Base-by-base conservation (phyloP, 2,888 invertebrate genomes). In the Digitonthophagus gazella region DNA sequence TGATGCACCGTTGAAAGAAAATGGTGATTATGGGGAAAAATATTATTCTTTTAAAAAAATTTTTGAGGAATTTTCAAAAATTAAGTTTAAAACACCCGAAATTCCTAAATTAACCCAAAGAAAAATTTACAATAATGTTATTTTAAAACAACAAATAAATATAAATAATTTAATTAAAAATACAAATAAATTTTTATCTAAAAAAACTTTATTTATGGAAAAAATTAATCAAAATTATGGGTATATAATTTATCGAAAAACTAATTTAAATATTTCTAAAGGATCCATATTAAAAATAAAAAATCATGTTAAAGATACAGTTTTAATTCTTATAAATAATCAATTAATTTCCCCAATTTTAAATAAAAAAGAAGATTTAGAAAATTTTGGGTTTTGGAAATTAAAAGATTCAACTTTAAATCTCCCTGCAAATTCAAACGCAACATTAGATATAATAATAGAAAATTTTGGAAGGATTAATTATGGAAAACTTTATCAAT, bases 381-480 rank as follows among this genome's bases (percentile, higher is more conserved):
- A 78, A 56, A 76, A 75, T 6, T 84, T 84, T 73, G 85, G 84
- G 8, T 84, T 79, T 73, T 84, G 84, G 82, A 75, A 74, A 68
- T 16, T 73, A 11, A 73, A 75, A 65, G 78, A 83, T 72, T 77
- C 79, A 0, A 77, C 74, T 6, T 70, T 83, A 54, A 72, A 71
- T 15, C 69, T 84, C 16, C 76, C 78, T 2, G 58, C 75, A 2
- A 44, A 71, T 1, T 72, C 69, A 15, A 74, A 76, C 1, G 79
- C 80, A 1, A 80, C 79, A 56, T 67, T 86, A 15, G 82, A 83
- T 68, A 71, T 86, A 6, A 73, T 88, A 0, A 83, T 85, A 1
- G 96, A 96, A 82, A 94, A 92, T 79, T 93, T 92, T 84, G 96
- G 96, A 5, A 86, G 95, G 66, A 87, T 92, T 55, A 93, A 93